These are phyloP conservation scores for Microtus montanus DNA, from an alignment of 2,113 vertebrate genomes.

Conservation along the genomic window DNA sequence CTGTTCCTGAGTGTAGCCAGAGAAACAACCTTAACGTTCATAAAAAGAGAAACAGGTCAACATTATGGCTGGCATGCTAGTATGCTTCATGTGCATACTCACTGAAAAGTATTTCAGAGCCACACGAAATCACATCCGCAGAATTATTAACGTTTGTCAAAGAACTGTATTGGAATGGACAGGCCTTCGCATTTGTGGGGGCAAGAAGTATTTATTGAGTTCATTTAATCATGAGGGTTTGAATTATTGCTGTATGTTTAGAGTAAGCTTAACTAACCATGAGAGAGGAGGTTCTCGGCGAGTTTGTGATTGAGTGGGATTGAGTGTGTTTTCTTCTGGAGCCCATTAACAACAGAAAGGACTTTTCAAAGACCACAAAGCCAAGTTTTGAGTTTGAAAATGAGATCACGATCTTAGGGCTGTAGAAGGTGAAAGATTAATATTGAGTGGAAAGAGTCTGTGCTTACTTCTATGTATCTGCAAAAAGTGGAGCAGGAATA, in stretches of 20 bases:
- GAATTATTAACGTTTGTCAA: not conserved
- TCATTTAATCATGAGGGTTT: not conserved
- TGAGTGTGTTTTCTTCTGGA: not conserved
- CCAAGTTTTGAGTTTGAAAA: constrained; percentile 16
- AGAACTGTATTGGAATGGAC: not conserved
- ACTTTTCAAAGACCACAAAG: not conserved
- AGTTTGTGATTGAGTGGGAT: not conserved
- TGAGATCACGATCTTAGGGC: not conserved
- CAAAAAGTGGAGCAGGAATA: not conserved
- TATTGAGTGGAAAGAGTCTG: not conserved
- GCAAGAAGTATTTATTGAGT: not conserved
- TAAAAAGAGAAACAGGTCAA: not conserved
- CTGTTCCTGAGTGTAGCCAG: not conserved
- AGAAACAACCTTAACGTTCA: not conserved
- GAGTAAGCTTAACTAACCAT: not conserved
- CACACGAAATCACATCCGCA: not conserved
- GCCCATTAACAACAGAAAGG: not conserved
- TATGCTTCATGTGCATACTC: not conserved
- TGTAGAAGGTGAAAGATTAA: not conserved
- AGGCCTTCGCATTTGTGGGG: not conserved
- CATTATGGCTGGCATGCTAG: not conserved
- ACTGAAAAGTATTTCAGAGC: not conserved
- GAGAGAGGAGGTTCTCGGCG: not conserved
- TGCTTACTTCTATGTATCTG: not conserved
- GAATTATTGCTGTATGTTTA: not conserved